Base-by-base conservation (phyloP, 2,113 vertebrate species). In the Oxyruncus cristatus region DNA sequence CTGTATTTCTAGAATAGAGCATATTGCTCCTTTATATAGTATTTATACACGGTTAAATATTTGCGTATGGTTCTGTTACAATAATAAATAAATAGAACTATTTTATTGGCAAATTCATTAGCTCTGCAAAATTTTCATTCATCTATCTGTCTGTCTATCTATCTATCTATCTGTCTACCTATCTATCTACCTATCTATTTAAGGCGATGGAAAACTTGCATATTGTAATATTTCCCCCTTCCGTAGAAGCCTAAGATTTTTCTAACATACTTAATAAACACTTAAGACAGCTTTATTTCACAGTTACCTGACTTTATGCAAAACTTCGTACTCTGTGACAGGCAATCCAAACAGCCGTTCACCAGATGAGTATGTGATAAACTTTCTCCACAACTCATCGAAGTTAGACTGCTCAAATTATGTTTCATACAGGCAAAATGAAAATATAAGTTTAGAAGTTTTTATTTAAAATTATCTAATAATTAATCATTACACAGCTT, bases 271-370 rank as follows among this genome's bases (percentile, higher is more conserved):
- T 79, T 74, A 47, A 47, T 53, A 73, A 23, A 52, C 16, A 58
- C 11, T 50, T 33, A 63, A 65, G 17, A 27, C 30, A 88, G 17
- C 12, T 39, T 14, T 50, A 78, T 58, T 92, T 91, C 52, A 81
- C n/a, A 95, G 59, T 95, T 97, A 98, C 98, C 97, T 98, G 90
- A 94, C 97, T 98, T 97, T 98, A 42, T 98, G 98, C 80, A 98
- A 92, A 94, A 97, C 44, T 56, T 96, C 96, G 93, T 98, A 98
- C 41, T 98, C 97, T 50, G 98, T 98, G 82, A 98, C 97, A 88
- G 98, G 98, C 78, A 98, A 93, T 72, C 98, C 98, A 96, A 98
- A 98, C 81, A 98, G 95, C 46, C 97, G 96, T 32, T 98, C 98
- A 50, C 98, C 98, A 47, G 98, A 93, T 23, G 98, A 98, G 65